Conservation (phyloP, 2,797 vertebrate species). For the Fundulus diaphanus region DNA sequence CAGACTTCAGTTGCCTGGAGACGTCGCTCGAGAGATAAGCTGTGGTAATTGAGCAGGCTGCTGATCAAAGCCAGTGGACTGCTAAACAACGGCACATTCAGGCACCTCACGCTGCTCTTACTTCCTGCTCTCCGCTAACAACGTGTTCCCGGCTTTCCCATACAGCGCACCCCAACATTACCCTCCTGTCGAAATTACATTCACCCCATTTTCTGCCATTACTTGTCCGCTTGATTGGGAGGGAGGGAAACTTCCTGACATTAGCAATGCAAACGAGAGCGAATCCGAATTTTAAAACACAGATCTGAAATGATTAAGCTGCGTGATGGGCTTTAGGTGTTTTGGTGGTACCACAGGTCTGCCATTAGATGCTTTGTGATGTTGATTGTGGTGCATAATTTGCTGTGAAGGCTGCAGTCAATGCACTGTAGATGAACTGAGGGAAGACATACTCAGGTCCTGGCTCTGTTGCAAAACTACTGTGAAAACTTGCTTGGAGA, state of each 20-base stretch:
- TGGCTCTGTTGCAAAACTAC: neutral
- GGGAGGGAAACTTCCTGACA: slow-evolving; percentile 17
- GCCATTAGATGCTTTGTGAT: slow-evolving; percentile 55
- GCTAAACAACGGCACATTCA: slow-evolving; percentile 47
- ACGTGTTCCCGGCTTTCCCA: slow-evolving; percentile 29
- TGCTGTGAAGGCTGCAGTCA: slow-evolving; percentile 32
- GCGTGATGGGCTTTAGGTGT: slow-evolving; percentile 52
- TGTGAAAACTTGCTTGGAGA: neutral
- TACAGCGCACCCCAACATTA: slow-evolving; percentile 55
- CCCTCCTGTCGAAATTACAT: slow-evolving; percentile 47
- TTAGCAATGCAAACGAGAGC: slow-evolving; percentile 68
- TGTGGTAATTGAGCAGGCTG: slow-evolving; percentile 72
- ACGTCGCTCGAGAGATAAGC: slow-evolving; percentile 73
- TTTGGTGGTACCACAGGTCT: slow-evolving; percentile 44
- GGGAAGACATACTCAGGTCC: neutral
- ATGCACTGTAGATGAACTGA: neutral
- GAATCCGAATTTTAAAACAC: slow-evolving; percentile 65
- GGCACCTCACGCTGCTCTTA: slow-evolving; percentile 14
- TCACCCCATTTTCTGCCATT: slow-evolving; percentile 39
- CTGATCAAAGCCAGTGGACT: slow-evolving; percentile 73
- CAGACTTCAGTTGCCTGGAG: slow-evolving; percentile 81
- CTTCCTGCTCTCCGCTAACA: slow-evolving; percentile 55
- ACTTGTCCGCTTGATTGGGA: slow-evolving; percentile 43
- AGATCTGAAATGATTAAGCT: slow-evolving; percentile 63
- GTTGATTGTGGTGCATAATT: slow-evolving; percentile 67